A percentile compares a stretch with the other conserved stretches of the same genome.
phyloP scores from a whole-genome alignment of 2,888 invertebrate genomes.

The Cyclophora albipunctata region DNA sequence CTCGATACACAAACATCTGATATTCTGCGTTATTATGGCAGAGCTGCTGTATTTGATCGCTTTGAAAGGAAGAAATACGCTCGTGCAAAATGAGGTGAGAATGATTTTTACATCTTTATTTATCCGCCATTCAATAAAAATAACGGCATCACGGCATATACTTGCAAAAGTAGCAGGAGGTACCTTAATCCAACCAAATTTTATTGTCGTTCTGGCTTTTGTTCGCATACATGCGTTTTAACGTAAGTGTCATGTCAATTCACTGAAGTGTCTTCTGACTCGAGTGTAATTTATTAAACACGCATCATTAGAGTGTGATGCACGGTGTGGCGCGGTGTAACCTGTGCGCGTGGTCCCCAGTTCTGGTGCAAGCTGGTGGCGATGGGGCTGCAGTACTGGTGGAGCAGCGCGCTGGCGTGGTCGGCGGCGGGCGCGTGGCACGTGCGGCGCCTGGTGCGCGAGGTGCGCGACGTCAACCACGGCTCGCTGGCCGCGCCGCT shows the following conservation, averaged over 20 bases:
- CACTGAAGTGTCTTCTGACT: no score
- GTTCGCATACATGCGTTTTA: no score
- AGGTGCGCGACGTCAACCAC: conserved; percentile 96
- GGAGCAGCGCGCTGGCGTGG: conserved; percentile 94
- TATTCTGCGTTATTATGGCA: conserved; percentile 91
- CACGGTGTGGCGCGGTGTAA: no score
- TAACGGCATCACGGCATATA: no score
- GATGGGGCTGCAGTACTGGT: conserved; percentile 94
- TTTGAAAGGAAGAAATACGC: conserved; percentile 85
- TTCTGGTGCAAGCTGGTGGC: conserved; percentile 92
- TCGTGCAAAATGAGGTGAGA: conserved; percentile 87
- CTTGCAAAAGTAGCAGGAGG: no score
- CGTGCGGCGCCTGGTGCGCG: conserved; percentile 93
- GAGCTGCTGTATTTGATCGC: conserved; percentile 91
- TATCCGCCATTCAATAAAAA: no score
- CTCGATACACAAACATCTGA: conserved; percentile 93
- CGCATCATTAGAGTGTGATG: no score
- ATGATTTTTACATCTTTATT: neutral
- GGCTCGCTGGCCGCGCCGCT: conserved; percentile 96
- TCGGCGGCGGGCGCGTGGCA: conserved; percentile 94
- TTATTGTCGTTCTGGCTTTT: no score
- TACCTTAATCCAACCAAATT: no score
- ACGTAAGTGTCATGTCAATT: no score
- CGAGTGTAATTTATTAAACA: no score
- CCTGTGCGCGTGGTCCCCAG: conserved; percentile 39